These are phyloP conservation scores for Eulithis testata DNA, from an alignment of 2,888 invertebrate species.

Conservation along the genomic window DNA sequence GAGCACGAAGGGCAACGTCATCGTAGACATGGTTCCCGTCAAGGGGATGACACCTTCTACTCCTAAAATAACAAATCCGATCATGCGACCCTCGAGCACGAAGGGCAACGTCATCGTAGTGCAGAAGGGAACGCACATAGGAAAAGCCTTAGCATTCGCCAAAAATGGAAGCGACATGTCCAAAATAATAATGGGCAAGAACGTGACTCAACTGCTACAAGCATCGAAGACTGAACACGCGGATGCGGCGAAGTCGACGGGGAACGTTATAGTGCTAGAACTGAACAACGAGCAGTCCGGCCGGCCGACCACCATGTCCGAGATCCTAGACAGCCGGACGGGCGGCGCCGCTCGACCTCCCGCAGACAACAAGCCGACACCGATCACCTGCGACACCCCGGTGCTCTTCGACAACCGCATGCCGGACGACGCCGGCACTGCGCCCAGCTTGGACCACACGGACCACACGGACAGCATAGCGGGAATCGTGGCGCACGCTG, in stretches of 20 bases:
- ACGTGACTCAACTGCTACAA: slow-evolving; percentile 76
- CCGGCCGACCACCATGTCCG: slow-evolving; percentile 76
- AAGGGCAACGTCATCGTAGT: slow-evolving; percentile 86
- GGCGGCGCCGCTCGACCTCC: slow-evolving; percentile 48
- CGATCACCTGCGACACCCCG: slow-evolving; percentile 85
- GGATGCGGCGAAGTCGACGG: slow-evolving; percentile 66
- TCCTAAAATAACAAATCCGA: slow-evolving; percentile 75
- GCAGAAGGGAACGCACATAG: slow-evolving; percentile 83
- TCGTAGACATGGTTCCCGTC: slow-evolving; percentile 70
- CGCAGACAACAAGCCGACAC: slow-evolving; percentile 58
- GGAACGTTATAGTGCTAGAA: slow-evolving; percentile 79
- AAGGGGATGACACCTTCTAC: slow-evolving; percentile 71
- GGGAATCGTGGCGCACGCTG: slow-evolving; percentile 64
- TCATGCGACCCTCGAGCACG: slow-evolving; percentile 71
- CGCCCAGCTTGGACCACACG: slow-evolving; percentile 75
- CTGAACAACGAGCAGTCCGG: slow-evolving; percentile 78
- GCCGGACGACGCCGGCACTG: slow-evolving; percentile 69
- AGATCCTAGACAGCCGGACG: slow-evolving; percentile 73
- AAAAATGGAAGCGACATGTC: slow-evolving; percentile 80
- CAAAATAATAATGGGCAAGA: slow-evolving; percentile 82
- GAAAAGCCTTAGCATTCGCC: slow-evolving; percentile 76
- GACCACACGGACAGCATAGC: slow-evolving; percentile 71
- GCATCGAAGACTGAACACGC: slow-evolving; percentile 69
- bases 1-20: slow-evolving; percentile 77
- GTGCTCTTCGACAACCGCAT: slow-evolving; percentile 77